Conservation (phyloP, 1,140 invertebrate genomes). For the Plutomurus gul region DNA sequence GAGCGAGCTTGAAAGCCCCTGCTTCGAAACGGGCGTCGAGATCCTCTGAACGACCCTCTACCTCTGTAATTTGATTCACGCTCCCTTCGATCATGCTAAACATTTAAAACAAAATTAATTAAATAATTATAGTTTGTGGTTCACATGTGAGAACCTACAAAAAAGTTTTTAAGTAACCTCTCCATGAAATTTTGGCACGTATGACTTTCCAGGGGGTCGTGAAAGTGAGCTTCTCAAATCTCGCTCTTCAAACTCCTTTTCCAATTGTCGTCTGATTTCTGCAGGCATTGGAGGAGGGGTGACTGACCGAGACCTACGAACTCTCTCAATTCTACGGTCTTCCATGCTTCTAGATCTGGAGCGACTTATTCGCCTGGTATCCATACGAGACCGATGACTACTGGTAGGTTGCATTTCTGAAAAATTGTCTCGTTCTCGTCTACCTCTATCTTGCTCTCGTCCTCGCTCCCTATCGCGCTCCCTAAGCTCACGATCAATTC, state of each 20-base stretch:
- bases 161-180: not conserved
- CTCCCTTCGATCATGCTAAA: not conserved
- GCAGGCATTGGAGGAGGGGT: slow-evolving; percentile 43
- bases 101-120: not conserved
- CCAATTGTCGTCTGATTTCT: slow-evolving; percentile 27
- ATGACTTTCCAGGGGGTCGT: slow-evolving; percentile 25
- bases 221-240: slow-evolving; percentile 37
- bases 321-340: not conserved
- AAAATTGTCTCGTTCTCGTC: no score
- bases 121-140: not conserved
- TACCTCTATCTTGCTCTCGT: not conserved
- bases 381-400: not conserved
- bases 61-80: not conserved
- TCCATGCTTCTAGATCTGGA: not conserved
- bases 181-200: slow-evolving; percentile 26
- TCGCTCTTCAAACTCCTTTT: slow-evolving; percentile 34
- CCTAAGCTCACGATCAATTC: slow-evolving; percentile 27
- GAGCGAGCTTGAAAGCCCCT: not conserved
- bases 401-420: no score
- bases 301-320: slow-evolving; percentile 35
- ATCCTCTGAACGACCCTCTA: not conserved
- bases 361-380: not conserved
- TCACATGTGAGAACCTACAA: not conserved
- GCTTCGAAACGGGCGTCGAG: slow-evolving; percentile 6
- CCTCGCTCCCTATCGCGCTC: slow-evolving; percentile 16